Evolutionary conservation across 2,797 vertebrate species (phyloP).

Genomic region (Cryptoprocta ferox): DNA sequence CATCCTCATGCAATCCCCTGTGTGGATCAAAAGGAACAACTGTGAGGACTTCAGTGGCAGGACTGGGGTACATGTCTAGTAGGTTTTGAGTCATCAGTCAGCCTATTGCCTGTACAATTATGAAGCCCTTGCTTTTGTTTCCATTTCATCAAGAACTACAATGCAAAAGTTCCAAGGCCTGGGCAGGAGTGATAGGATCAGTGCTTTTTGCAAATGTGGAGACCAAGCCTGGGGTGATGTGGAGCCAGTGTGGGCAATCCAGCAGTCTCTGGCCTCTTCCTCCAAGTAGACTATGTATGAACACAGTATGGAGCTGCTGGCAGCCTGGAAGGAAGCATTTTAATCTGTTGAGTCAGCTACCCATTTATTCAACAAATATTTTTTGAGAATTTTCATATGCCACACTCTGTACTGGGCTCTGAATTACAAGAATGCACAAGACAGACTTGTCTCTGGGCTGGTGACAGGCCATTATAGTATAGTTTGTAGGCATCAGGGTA

Average conservation of each 20-base stretch:
- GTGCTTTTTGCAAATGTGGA: not conserved
- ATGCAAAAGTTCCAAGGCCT: not conserved
- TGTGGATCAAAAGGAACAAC: not conserved
- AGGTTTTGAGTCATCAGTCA: not conserved
- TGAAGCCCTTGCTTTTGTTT: not conserved
- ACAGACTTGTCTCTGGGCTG: not conserved
- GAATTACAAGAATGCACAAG: not conserved
- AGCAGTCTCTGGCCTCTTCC: not conserved
- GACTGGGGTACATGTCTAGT: no score
- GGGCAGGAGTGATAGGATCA: not conserved
- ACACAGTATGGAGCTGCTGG: not conserved
- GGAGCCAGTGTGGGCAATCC: not conserved
- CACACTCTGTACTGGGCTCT: not conserved
- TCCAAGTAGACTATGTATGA: not conserved
- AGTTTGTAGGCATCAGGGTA: no score
- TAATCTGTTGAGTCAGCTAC: not conserved
- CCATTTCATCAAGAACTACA: not conserved
- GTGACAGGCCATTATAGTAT: accelerated
- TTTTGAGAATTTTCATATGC: not conserved
- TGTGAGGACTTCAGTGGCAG: not conserved
- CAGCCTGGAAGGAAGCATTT: not conserved
- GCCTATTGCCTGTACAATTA: not conserved
- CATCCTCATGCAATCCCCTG: not conserved
- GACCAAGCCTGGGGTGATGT: not conserved
- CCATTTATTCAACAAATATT: not conserved